Evolutionary conservation across 2,888 invertebrate genomes (phyloP), one percentile per base, ranked within the genome.

Genomic region (Torymus tubicola): DNA sequence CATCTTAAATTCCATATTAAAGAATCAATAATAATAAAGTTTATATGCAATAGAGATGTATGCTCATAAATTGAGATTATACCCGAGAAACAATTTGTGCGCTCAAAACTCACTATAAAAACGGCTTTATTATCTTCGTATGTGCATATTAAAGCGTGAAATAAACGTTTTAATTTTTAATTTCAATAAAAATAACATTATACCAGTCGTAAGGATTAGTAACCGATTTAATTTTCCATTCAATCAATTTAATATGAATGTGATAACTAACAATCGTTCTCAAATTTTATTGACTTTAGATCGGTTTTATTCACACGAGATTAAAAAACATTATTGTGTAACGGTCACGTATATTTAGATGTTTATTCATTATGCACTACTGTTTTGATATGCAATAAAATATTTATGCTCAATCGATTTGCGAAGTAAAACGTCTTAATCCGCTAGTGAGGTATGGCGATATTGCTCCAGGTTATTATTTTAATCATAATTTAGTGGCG

Each of bases 231-330:
- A 68, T 67, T 68, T 75, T 68, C 53, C 61, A 68, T 61, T 75
- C 67, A 68, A 68, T 68, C 61, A 68, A 68, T 68, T 68, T 60
- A 58, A 75, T 75, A 67, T 58, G 52, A 67, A 60, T 65, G 50
- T 67, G 74, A 73, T 74, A 74, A 74, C 65, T 58, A 65, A 65
- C 65, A 67, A 74, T 58, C 57, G 64, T 74, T 67, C 42, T 67
- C 42, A 42, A 42, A 42, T 42, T 42, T 42, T 75, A 65, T 65
- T 65, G 42, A 42, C 58, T 42, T 58, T 18, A 11, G 68, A 68
- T 61, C 75, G 24, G 68, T 75, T 75, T 75, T 75, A 68, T 75
- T 75, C 61, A 75, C 31, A 68, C 31, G 68, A 68, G 60, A 67
- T 73, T 64, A 58, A 74, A 71, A 42, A 73, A 65, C 24, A 67